Base-by-base conservation (phyloP, 2,888 invertebrate species). In the Oconnorella tubifera region DNA sequence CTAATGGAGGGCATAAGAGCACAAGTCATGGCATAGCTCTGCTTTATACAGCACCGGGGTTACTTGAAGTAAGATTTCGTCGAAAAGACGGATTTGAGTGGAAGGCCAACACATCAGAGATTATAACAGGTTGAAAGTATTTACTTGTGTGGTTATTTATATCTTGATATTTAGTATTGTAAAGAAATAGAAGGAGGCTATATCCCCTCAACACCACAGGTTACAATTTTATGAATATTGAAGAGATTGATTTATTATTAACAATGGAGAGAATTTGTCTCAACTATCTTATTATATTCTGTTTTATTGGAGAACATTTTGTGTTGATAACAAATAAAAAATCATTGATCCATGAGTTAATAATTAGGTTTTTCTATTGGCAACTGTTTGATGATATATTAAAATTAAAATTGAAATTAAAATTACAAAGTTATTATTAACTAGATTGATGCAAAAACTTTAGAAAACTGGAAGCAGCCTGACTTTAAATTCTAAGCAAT, bases 11-110 rank as follows among this genome's bases (percentile, higher is more conserved):
- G 10, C 78, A 81, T 65, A 69, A 67, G 10, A 48, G 67, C 1
- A 66, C 72, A 50, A 75, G 74, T 29, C 79, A 81, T 69, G 81
- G 81, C 10, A 75, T 81, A 3, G 79, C 80, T 60, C 76, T 80
- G 78, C 64, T 72, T 58, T 80, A 81, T 70, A 68, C 72, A 59
- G n/a, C 14, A 27, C 14, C n/a, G 32, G 77, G 77, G 32, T 61
- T 66, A 2, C 70, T 80, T 19, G 74, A 76, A 57, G 77, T 77
- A 73, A 69, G 75, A 29, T 80, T 79, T 75, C 73, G 75, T 49
- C 74, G 72, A 57, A 51, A 51, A 31, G 71, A 73, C 62, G 80
- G 78, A 1, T 64, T 70, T 4, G 75, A 76, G 56, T 80, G 79
- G 80, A 68, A 67, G 33, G 75, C 23, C 40, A 19, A 14, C 19